phyloP scores from a whole-genome alignment of 2,797 vertebrate genomes.

The Botia almorhae region DNA sequence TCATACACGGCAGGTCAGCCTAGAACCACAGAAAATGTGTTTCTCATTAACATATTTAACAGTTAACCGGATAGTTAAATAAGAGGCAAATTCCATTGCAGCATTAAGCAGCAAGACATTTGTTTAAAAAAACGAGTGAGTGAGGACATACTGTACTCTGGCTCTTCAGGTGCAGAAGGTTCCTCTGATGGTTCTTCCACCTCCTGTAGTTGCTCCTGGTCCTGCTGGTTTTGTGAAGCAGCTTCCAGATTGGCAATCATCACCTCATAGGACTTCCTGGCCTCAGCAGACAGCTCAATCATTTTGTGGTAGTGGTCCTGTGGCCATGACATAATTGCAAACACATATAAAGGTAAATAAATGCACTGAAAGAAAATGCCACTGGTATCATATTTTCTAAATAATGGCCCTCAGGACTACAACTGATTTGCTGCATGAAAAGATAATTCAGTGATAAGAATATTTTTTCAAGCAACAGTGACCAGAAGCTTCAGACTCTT shows the following conservation, averaged over 20 bases:
- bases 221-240: constrained; percentile 38
- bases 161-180: constrained; percentile 75
- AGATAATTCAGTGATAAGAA: too few relatives aligned
- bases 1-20: neutral
- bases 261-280: constrained; percentile 87
- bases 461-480: neutral
- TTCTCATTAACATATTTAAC: constrained; percentile 6
- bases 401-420: too few relatives aligned
- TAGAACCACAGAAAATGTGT: neutral
- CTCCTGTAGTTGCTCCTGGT: constrained; percentile 52
- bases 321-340: neutral
- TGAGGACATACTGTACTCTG: constrained; percentile 85
- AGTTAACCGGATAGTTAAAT: constrained; percentile 22
- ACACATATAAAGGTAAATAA: neutral
- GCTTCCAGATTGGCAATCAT: constrained; percentile 82
- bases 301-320: constrained; percentile 95
- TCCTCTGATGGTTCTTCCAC: constrained; percentile 40
- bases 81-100: neutral
- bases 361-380: neutral
- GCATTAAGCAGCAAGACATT: neutral
- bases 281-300: constrained; percentile 91
- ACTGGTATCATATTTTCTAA: neutral
- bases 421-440: too few relatives aligned
- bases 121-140: neutral
- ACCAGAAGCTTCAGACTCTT: constrained; percentile 53